These are phyloP conservation scores for Eurypyga helias DNA, from an alignment of 2,113 vertebrate species.

Conservation along the genomic window DNA sequence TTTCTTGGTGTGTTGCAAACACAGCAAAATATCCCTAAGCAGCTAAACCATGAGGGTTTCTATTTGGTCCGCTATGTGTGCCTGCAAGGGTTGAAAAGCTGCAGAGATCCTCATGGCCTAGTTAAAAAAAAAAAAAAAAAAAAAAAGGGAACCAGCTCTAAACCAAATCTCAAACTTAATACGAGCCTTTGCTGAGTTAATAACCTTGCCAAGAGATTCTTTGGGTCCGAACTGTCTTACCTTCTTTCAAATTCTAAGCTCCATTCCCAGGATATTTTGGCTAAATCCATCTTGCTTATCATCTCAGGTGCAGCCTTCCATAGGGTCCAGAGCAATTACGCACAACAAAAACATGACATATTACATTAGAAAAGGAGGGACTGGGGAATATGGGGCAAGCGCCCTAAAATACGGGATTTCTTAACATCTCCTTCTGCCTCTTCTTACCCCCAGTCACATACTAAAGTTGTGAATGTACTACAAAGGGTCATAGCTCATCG, in stretches of 20 bases:
- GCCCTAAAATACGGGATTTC: not conserved
- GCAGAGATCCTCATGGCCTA: not conserved
- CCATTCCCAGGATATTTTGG: not conserved
- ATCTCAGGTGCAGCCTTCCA: not conserved
- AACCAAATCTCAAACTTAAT: not conserved
- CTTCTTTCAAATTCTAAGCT: not conserved
- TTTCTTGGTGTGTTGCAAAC: not conserved
- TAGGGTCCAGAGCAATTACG: not conserved
- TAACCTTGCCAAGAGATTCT: not conserved
- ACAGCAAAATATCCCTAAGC: not conserved
- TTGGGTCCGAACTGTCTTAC: not conserved
- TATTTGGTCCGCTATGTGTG: not conserved
- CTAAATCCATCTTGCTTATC: not conserved
- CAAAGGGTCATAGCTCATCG: not conserved
- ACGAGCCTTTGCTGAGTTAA: not conserved
- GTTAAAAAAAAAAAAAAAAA: not conserved
- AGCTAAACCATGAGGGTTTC: not conserved
- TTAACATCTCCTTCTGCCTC: not conserved
- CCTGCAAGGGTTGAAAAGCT: not conserved
- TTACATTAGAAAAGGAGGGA: not conserved
- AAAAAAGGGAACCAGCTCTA: not conserved
- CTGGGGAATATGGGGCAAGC: accelerated
- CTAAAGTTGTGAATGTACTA: not conserved
- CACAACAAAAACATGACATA: not conserved
- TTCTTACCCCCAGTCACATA: not conserved